Conservation (phyloP, 37 sponge, comb jelly and placozoan genomes). For the Aphrocallistes beatrix region DNA sequence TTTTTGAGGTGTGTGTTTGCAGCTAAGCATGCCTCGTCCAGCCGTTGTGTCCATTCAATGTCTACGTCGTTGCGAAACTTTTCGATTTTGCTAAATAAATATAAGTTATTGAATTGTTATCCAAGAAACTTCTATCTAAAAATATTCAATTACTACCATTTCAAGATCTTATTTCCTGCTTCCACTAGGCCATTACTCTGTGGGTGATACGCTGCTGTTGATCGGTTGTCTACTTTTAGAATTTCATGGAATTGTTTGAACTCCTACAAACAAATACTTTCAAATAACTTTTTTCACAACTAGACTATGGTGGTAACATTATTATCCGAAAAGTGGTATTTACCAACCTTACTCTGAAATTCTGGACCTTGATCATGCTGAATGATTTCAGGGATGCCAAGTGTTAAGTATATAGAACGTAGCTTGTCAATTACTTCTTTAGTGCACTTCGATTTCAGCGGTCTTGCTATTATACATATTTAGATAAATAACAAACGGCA, state of each 20-base stretch:
- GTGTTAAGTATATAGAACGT: background rate
- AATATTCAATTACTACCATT: no score
- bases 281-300: background rate
- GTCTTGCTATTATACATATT: constrained; percentile 1
- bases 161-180: background rate
- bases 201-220: constrained; percentile 13
- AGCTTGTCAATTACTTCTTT: background rate
- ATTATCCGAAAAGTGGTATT: no score
- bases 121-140: no score
- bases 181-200: background rate
- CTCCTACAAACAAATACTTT: background rate
- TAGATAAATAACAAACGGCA: background rate
- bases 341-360: background rate
- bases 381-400: background rate
- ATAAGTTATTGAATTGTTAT: no score
- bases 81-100: background rate
- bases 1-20: background rate
- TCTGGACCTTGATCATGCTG: background rate
- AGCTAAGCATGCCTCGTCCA: constrained; percentile 12
- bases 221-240: background rate
- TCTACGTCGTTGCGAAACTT: background rate
- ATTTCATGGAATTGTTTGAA: background rate
- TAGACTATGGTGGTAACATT: no score
- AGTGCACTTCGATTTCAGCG: background rate
- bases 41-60: background rate